Evolutionary conservation across 2,888 invertebrate genomes (phyloP).

Genomic region (Lysandra coridon): DNA sequence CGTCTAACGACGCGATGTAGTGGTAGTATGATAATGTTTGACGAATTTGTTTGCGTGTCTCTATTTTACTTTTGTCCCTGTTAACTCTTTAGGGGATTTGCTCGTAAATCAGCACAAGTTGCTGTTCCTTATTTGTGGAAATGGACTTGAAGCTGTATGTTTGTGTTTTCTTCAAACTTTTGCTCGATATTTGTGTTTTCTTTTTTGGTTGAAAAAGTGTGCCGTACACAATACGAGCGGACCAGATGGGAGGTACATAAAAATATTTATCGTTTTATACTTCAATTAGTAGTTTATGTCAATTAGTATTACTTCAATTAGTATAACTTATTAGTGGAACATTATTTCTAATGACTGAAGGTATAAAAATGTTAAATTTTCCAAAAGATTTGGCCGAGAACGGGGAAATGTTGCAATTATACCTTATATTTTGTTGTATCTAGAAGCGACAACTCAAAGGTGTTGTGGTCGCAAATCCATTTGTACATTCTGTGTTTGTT

Average conservation of each 20-base stretch:
- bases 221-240: neutral
- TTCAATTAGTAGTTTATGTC: too few species aligned
- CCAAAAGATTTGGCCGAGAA: neutral
- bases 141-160: slow-evolving; percentile 7
- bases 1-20: neutral
- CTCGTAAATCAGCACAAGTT: slow-evolving; percentile 16
- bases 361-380: neutral
- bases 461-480: neutral
- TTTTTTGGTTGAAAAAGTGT: slow-evolving; percentile 8
- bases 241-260: neutral
- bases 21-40: neutral
- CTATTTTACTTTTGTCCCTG: slow-evolving; percentile 10
- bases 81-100: neutral
- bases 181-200: slow-evolving; percentile 9
- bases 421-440: neutral
- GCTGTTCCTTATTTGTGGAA: slow-evolving; percentile 2
- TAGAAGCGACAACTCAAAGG: neutral
- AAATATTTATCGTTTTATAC: neutral
- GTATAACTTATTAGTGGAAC: neutral
- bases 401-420: neutral
- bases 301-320: too few species aligned
- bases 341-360: neutral
- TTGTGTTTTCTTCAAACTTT: slow-evolving; percentile 22
- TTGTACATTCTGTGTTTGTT: neutral
- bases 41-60: slow-evolving; percentile 1